Base-by-base conservation (phyloP, 2,113 vertebrate genomes). In the Syrmaticus mikado region DNA sequence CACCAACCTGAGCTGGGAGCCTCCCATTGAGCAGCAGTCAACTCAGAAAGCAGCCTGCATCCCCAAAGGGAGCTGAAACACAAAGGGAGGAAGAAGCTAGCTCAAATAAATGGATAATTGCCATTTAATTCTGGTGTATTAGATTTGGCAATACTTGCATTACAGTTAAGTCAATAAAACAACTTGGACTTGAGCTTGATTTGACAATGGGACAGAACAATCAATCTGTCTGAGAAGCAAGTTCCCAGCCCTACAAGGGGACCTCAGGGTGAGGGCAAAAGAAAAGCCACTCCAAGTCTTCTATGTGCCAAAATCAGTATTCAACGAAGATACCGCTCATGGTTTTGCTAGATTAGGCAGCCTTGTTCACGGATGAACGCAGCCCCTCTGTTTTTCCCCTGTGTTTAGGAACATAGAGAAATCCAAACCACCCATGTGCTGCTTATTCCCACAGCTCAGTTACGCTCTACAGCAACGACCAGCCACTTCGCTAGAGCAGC, bases 81-180 rank as follows among this genome's bases (percentile, higher is more conserved):
- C 52, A 43, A 64, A 85, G 68, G 52, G 87, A 91, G 90, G 88
- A 95, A 93, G 90, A 60, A 90, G 93, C 89, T 87, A 94, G 75
- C 87, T 82, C 81, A 92, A 80, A 94, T 67, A 96, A 92, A 91
- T 66, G 64, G 91, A 55, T 92, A 96, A 96, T 93, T 92, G 92
- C 78, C 89, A 95, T 94, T 95, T 95, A 94, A 96, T 95, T 94
- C 89, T 81, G 17, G 17, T 0, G 1, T 89, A 92, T 93, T 95
- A 94, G 85, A 94, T 95, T 71, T 96, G 92, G 94, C 95, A 91
- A 96, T 75, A 50, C 80, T 94, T 15, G 4, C 70, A 71, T 64
- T 70, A 41, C 0, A 0, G 81, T 52, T 94, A 89, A 96, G 95
- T 90, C 86, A 92, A 94, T 94, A 89, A 92, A 67, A 60, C 67